phyloP scores from a whole-genome alignment of 2,888 invertebrate genomes.

The Meloe dianella region DNA sequence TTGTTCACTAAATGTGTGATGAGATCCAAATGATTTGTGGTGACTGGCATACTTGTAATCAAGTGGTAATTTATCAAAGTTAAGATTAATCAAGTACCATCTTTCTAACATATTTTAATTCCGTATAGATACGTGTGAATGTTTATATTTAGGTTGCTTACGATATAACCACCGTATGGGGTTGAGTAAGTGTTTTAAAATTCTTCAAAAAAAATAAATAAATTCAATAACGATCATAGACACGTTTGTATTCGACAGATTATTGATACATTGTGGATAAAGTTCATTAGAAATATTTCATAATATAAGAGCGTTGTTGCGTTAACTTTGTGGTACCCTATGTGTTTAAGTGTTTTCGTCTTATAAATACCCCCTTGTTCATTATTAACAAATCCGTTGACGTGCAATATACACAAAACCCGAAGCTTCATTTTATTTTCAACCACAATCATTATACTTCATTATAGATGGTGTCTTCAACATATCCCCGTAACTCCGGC shows the following conservation, averaged over 20 bases:
- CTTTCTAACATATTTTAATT: neutral
- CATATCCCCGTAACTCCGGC: conserved; percentile 37
- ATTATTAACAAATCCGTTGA: conserved; percentile 41
- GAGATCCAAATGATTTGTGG: conserved; percentile 16
- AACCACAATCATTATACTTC: conserved; percentile 38
- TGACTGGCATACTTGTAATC: conserved; percentile 15
- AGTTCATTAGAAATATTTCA: conserved; percentile 36
- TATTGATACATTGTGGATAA: neutral
- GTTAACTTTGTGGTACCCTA: conserved; percentile 21
- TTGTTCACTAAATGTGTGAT: conserved; percentile 15
- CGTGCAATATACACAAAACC: conserved; percentile 35
- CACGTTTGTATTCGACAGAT: neutral
- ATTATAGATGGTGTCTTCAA: conserved; percentile 35
- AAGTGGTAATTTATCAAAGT: conserved; percentile 17
- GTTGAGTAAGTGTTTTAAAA: neutral
- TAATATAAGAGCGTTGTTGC: conserved; percentile 34
- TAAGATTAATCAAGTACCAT: conserved; percentile 24
- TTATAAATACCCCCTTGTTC: conserved; percentile 34
- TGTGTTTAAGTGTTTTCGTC: conserved; percentile 27
- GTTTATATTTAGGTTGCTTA: neutral
- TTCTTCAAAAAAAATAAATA: neutral
- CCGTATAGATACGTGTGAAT: conserved; percentile 4
- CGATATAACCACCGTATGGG: no score
- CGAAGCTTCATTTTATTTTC: conserved; percentile 39
- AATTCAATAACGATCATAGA: neutral